Conservation (phyloP, 2,888 invertebrate species). For the Caenorhabditis imperialis region DNA sequence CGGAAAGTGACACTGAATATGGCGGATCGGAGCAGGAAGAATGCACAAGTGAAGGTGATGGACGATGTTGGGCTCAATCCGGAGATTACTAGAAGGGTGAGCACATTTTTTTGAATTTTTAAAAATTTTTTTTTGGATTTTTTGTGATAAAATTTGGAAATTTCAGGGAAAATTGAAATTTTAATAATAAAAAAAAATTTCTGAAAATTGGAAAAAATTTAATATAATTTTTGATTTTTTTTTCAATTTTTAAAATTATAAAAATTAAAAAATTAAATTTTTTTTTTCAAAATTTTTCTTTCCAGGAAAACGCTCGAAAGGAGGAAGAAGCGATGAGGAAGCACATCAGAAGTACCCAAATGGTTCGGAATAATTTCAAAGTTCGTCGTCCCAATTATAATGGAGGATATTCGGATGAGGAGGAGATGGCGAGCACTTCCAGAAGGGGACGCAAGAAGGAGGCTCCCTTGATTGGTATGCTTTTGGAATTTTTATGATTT, state of each 20-base stretch:
- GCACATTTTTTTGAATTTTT: neutral
- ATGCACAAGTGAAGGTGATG: conserved; percentile 93
- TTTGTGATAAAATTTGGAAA: too few relatives aligned
- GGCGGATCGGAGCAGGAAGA: conserved; percentile 93
- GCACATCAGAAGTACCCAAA: conserved; percentile 83
- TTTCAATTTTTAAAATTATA: too few relatives aligned
- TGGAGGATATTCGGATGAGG: conserved; percentile 46
- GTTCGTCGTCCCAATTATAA: conserved; percentile 21
- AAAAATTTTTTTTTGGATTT: neutral
- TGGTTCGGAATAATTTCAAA: conserved; percentile 39
- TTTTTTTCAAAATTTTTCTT: too few relatives aligned
- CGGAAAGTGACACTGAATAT: conserved; percentile 94
- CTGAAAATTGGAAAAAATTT: too few relatives aligned
- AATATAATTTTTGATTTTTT: too few relatives aligned
- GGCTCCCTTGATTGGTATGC: conserved; percentile 63
- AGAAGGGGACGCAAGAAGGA: conserved; percentile 46
- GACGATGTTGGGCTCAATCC: conserved; percentile 95
- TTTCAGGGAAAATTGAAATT: neutral
- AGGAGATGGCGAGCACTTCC: conserved; percentile 19
- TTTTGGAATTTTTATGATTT: neutral
- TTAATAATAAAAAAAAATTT: neutral
- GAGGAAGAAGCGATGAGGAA: conserved; percentile 95
- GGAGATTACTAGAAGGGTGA: conserved; percentile 84
- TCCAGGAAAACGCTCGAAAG: conserved; percentile 82
- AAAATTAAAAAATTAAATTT: neutral